Evolutionary conservation across 2,888 invertebrate genomes (phyloP).

Genomic region (Subacronicta megacephala): DNA sequence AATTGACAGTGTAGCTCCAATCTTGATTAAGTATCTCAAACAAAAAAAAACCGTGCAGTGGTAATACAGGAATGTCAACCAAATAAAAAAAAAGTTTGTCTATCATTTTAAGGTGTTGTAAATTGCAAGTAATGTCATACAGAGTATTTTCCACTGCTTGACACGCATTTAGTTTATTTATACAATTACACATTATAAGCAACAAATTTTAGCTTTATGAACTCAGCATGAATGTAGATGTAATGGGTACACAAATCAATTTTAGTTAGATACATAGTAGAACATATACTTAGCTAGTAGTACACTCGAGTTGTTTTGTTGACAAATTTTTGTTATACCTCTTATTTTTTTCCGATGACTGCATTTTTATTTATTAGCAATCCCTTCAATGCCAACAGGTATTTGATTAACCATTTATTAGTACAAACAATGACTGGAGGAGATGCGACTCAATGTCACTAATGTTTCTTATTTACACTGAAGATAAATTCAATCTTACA

Average conservation of each 20-base stretch:
- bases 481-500: conserved; percentile 50
- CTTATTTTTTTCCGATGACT: conserved; percentile 63
- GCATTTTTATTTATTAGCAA: conserved; percentile 63
- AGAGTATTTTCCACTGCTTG: conserved; percentile 73
- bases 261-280: conserved; percentile 76
- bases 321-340: conserved; percentile 50
- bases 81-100: no score
- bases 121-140: conserved; percentile 51
- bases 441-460: conserved; percentile 67
- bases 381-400: conserved; percentile 69
- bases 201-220: conserved; percentile 80
- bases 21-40: no score
- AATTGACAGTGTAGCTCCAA: no score
- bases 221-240: conserved; percentile 82
- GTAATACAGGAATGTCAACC: no score
- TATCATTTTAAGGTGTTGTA: conserved; percentile 21
- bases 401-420: conserved; percentile 69
- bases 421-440: conserved; percentile 63
- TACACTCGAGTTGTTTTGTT: conserved; percentile 60
- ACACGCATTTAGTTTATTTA: conserved; percentile 72
- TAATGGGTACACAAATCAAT: conserved; percentile 76
- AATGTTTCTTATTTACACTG: conserved; percentile 61
- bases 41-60: no score
- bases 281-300: conserved; percentile 65
- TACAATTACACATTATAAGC: conserved; percentile 70